Conservation (phyloP, 2,797 vertebrate genomes). For the Rachycentron canadum region DNA sequence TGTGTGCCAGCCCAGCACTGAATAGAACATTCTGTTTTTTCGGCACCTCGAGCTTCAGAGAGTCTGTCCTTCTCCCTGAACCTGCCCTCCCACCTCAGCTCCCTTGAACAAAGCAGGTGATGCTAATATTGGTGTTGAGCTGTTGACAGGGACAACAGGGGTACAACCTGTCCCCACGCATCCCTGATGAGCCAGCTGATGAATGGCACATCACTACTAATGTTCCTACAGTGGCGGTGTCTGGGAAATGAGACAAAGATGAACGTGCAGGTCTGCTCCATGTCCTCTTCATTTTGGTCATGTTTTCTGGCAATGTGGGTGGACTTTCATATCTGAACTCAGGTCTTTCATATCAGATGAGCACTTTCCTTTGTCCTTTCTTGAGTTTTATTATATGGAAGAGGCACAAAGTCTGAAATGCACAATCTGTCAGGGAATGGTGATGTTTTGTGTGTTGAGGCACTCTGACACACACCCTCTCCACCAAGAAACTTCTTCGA, state of each 20-base stretch:
- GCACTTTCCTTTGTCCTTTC: conserved; percentile 46
- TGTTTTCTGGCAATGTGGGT: conserved; percentile 49
- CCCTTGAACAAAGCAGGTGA: conserved; percentile 61
- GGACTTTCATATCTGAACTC: conserved; percentile 39
- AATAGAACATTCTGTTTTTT: conserved; percentile 63
- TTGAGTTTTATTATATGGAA: conserved; percentile 45
- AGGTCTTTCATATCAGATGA: conserved; percentile 49
- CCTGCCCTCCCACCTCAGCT: conserved; percentile 35
- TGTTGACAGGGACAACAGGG: conserved; percentile 63
- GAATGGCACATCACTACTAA: conserved; percentile 66
- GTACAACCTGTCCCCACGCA: conserved; percentile 69
- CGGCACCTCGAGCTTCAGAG: conserved; percentile 26
- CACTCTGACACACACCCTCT: conserved; percentile 38
- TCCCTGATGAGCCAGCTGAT: conserved; percentile 68
- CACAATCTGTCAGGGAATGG: conserved; percentile 26
- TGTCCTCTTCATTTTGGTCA: conserved; percentile 32
- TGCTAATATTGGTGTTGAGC: conserved; percentile 60
- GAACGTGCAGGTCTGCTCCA: conserved; percentile 7
- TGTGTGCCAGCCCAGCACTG: conserved; percentile 49
- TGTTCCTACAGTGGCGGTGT: conserved; percentile 53
- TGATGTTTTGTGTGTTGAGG: conserved; percentile 25
- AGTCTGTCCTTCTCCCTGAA: not conserved
- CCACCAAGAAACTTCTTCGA: conserved; percentile 37
- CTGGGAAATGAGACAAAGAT: conserved; percentile 60
- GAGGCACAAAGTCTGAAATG: conserved; percentile 31